Evolutionary conservation across 2,888 invertebrate species (phyloP).

Genomic region (Drosophila phalerata): DNA sequence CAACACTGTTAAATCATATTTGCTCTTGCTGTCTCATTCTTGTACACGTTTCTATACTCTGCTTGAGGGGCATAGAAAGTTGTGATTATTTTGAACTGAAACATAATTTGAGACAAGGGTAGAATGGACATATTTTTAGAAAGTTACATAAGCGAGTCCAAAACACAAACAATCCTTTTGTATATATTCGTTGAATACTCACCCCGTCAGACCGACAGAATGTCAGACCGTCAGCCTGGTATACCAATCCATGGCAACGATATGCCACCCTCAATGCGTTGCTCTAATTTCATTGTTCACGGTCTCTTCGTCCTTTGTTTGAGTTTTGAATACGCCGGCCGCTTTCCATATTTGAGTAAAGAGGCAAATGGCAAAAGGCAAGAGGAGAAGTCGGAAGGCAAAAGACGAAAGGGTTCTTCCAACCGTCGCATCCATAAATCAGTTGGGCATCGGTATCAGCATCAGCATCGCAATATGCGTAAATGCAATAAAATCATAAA

Average conservation of each 20-base stretch:
- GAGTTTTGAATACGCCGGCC: constrained; percentile 69
- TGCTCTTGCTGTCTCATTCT: constrained; percentile 1
- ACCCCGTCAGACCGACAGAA: constrained; percentile 7
- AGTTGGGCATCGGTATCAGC: constrained; percentile 65
- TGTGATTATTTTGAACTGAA: constrained; percentile 17
- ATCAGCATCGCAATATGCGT: constrained; percentile 70
- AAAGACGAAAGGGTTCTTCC: constrained; percentile 59
- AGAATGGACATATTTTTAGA: constrained; percentile 46
- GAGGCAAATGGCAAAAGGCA: constrained; percentile 15
- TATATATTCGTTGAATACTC: constrained; percentile 30
- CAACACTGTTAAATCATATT: not conserved
- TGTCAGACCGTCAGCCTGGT: constrained; percentile 1
- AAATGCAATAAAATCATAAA: constrained; percentile 82
- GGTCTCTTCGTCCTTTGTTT: constrained; percentile 71
- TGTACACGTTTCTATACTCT: not conserved
- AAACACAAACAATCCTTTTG: constrained; percentile 68
- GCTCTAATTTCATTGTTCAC: constrained; percentile 81
- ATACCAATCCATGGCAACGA: constrained; percentile 1
- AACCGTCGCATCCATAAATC: constrained; percentile 75
- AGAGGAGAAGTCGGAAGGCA: constrained; percentile 1
- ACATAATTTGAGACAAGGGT: constrained; percentile 16
- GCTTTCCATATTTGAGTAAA: constrained; percentile 44
- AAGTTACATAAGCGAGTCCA: constrained; percentile 65
- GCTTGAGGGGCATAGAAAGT: constrained; percentile 24
- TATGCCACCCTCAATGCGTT: constrained; percentile 68